Evolutionary conservation across 2,113 vertebrate genomes (phyloP).

Genomic region (Indicator indicator): DNA sequence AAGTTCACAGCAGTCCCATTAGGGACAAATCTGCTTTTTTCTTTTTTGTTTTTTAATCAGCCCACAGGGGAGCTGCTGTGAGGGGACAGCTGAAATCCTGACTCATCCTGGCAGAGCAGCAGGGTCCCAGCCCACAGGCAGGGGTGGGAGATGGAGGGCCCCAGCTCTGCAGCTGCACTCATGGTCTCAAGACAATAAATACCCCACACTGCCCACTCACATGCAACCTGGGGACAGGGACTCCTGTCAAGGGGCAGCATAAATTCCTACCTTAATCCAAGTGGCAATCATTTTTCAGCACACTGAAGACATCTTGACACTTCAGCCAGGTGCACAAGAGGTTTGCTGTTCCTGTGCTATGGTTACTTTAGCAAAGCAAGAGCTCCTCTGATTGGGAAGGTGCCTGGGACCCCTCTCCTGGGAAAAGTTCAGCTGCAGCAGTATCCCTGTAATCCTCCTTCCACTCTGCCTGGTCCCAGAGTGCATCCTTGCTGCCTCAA

Average conservation of each 20-base stretch:
- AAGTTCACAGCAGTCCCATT: background rate
- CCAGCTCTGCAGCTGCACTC: background rate
- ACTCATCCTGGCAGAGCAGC: background rate
- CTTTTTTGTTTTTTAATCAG: background rate
- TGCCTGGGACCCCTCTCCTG: background rate
- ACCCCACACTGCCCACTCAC: background rate
- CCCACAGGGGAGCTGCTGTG: background rate
- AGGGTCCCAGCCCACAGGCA: background rate
- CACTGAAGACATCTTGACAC: background rate
- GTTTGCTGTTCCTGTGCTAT: background rate
- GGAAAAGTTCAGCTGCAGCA: background rate
- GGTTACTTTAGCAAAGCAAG: background rate
- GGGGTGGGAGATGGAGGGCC: background rate
- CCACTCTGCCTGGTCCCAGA: background rate
- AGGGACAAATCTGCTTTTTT: background rate
- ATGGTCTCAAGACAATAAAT: background rate
- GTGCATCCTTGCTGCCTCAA: background rate
- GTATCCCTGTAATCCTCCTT: background rate
- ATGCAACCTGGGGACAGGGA: background rate
- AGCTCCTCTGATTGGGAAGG: background rate
- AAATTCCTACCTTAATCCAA: background rate
- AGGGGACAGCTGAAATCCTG: conserved; percentile 1
- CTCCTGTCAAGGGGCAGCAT: background rate
- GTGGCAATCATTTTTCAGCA: background rate
- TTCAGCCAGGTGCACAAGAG: background rate